Base-by-base conservation (phyloP, 2,113 vertebrate species). In the Eublepharis macularius region DNA sequence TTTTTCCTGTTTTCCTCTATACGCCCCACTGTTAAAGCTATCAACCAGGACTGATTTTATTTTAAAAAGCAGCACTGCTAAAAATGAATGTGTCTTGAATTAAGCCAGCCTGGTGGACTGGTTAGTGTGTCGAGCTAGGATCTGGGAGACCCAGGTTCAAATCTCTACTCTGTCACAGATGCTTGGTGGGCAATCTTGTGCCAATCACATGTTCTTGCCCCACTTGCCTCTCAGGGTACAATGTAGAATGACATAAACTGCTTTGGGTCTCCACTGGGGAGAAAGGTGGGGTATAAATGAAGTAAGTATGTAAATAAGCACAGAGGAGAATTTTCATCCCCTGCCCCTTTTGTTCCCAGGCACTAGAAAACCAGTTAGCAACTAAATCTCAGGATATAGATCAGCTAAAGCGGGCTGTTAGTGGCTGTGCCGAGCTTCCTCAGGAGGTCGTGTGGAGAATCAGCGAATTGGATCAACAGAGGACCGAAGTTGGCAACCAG, bases 291-390 rank as follows among this genome's bases (percentile, higher is more conserved):
- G 57, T 7, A 60, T 26, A 60, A 60, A 60, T 6, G 21, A 54
- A 54, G 51, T 19, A 19, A 54, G 51, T 51, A 51, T 13, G 11
- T 12, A 54, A 60, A 60, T 60, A 24, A 60, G 1, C 82, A 1
- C 43, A 79, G 83, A n/a, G 73, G 84, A 81, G 66, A 57, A 41
- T 32, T 21, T 26, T 60, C 69, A 29, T 2, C 13, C 6, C 17
- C 54, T 2, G 24, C 2, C 7, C n/a, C 11, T 19, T 41, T 66
- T 34, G 63, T 29, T 85, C 76, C 79, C 88, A 99, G 98, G 95
- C 94, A 7, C 83, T 98, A 17, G 94, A 97, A 93, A 95, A 95
- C 90, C 95, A 97, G 60, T 94, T 98, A 36, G 16, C 49, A 14
- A 1, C 85, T 76, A 98, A 97, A 83, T 93, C 88, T 17, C 92